Base-by-base conservation (phyloP, 2,113 vertebrate species). In the Pseudorhombus dupliciocellatus region DNA sequence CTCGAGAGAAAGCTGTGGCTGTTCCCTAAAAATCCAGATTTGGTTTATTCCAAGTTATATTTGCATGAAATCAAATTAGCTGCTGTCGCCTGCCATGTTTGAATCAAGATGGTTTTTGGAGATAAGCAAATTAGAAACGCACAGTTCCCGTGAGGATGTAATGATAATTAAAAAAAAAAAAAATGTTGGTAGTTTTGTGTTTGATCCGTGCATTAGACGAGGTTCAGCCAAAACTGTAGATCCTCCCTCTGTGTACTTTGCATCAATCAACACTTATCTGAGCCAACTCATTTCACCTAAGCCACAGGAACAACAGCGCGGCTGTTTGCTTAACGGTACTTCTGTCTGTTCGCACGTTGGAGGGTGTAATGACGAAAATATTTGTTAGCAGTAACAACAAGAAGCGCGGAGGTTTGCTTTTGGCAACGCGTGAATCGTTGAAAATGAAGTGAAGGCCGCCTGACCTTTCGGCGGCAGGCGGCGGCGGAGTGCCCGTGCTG, bases 381-480 rank as follows among this genome's bases (percentile, higher is more conserved):
- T 53, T 58, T 58, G 15, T 37, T 26, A 0, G 9, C 44, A 10
- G 40, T 25, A 25, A 70, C 9, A 4, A 26, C 9, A 4, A 26
- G n/a, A 68, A 25, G 42, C 21, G n/a, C 1, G 12, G 28, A 30
- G 28, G 57, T 46, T n/a, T 53, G 30, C 42, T 66, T 54, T 68
- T 60, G 54, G 56, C 34, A 46, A 21, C 20, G 21, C 15, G 50
- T 26, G 61, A 42, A 50, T 66, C 42, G 16, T 31, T 62, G 44
- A 57, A 28, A 42, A 26, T 46, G 34, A 10, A 11, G 46, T 6
- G 0, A 22, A 22, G 15, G 14, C 57, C 31, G 55, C 15, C 50
- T 58, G 60, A 66, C 50, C 50, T 25, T 30, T 34, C 25, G 54
- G 48, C 51, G 62, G 44, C 51, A n/a, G 26, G 34, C 44, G 25